phyloP scores from a whole-genome alignment of 2,888 invertebrate genomes.

The Glomeris marginata region DNA sequence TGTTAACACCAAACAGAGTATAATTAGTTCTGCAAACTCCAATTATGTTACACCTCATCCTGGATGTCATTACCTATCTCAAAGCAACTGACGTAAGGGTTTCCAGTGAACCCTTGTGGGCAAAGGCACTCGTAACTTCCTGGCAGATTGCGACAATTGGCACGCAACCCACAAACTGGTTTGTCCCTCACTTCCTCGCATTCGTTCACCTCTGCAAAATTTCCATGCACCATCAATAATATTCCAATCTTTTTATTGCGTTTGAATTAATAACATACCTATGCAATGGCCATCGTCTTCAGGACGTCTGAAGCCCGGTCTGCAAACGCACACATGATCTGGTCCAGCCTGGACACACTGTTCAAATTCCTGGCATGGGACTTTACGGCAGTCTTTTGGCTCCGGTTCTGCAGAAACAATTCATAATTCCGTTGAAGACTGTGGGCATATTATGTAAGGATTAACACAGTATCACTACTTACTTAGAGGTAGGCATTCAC shows the following conservation, averaged over 20 bases:
- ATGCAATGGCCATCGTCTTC: slow-evolving; percentile 17
- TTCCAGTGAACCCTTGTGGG: slow-evolving; percentile 71
- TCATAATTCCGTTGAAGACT: too few species aligned
- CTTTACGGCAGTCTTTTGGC: slow-evolving; percentile 6
- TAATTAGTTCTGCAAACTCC: neutral
- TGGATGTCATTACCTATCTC: slow-evolving; percentile 17
- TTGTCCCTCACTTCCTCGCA: slow-evolving; percentile 53
- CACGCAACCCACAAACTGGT: slow-evolving; percentile 71
- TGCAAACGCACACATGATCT: slow-evolving; percentile 73
- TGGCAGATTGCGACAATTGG: slow-evolving; percentile 79
- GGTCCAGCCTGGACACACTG: slow-evolving; percentile 67
- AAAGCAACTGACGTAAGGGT: slow-evolving; percentile 74
- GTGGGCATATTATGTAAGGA: too few species aligned
- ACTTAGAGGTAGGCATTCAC: slow-evolving; percentile 17
- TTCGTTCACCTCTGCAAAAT: slow-evolving; percentile 60
- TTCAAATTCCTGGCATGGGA: slow-evolving; percentile 34
- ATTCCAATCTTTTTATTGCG: too few species aligned
- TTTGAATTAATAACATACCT: slow-evolving; percentile 15
- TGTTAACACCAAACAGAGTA: slow-evolving; percentile 6
- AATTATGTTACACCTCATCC: slow-evolving; percentile 6
- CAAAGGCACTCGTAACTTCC: slow-evolving; percentile 89
- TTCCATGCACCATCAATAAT: too few species aligned
- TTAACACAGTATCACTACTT: too few species aligned
- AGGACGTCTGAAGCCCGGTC: slow-evolving; percentile 61
- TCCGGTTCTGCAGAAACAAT: slow-evolving; percentile 8